These are phyloP conservation scores for Hybos culiciformis DNA, from an alignment of 2,888 invertebrate species.

Conservation along the genomic window DNA sequence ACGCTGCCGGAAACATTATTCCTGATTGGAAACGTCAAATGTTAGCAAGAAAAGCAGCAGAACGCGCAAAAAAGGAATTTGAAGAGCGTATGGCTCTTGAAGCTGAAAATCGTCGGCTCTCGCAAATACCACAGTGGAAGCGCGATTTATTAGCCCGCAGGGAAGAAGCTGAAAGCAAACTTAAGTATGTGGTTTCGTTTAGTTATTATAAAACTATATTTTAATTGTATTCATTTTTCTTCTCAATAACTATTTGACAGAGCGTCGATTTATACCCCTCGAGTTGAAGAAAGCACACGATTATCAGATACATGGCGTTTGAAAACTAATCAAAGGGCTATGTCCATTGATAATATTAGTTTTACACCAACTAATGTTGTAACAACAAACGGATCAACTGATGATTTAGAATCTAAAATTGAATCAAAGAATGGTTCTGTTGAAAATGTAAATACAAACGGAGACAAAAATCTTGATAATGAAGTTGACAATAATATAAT, in stretches of 20 bases:
- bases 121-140: slow-evolving; percentile 89
- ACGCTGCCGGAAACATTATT: slow-evolving; percentile 74
- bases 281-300: slow-evolving; percentile 44
- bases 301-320: slow-evolving; percentile 37
- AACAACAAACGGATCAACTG: slow-evolving; percentile 18
- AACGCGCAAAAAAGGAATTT: slow-evolving; percentile 78
- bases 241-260: slow-evolving; percentile 22
- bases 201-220: background rate
- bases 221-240: background rate
- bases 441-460: slow-evolving; percentile 13
- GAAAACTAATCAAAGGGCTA: slow-evolving; percentile 38
- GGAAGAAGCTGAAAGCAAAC: slow-evolving; percentile 61
- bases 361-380: slow-evolving; percentile 31
- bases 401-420: slow-evolving; percentile 14
- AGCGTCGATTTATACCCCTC: slow-evolving; percentile 56
- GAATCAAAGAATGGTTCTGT: slow-evolving; percentile 16
- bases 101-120: slow-evolving; percentile 70
- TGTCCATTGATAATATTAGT: slow-evolving; percentile 50
- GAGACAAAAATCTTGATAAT: slow-evolving; percentile 22
- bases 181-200: slow-evolving; percentile 44
- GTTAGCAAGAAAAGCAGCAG: slow-evolving; percentile 87
- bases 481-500: slow-evolving; percentile 59
- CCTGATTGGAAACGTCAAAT: slow-evolving; percentile 94
- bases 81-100: slow-evolving; percentile 74
- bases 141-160: slow-evolving; percentile 72